Evolutionary conservation across 2,888 invertebrate species (phyloP), one percentile per base, ranked within the genome.

Genomic region (Gasteruption jaculator): DNA sequence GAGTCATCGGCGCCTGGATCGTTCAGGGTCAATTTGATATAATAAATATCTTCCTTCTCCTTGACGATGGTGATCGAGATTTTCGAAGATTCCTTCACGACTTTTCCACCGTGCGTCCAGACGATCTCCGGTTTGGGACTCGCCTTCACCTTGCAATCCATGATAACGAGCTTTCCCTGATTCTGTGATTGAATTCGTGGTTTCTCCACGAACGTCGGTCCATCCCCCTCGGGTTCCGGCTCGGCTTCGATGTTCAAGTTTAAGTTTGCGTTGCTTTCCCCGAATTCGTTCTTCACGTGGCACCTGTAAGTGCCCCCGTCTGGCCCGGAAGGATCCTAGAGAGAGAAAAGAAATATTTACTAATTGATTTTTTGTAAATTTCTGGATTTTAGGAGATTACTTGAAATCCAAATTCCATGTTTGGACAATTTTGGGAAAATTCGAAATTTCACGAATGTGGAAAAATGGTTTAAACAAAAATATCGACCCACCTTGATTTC

Each of bases 221-320:
- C 91, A 65, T 91, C 89, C 33, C 91, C 91, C 74, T 91, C 89
- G 1, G 86, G 88, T 74, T 91, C 91, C n/a, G 90, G 85, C 73
- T 90, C 90, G 60, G 96, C 93, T 78, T 95, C 94, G 70, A 97
- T 94, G 71, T 97, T 96, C 43, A 97, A 77, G 64, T 95, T 94
- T 38, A 97, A 79, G 72, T 95, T 95, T 48, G 95, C 94, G 71
- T 94, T 95, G 60, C 92, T 91, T 76, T 96, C 96, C 48, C 97
- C 97, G 68, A 83, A 91, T 73, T 93, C 91, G 71, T 95, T 97
- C 74, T 86, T 86, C 46, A 94, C 91, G 71, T 93, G 89, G 74
- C 96, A 95, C 68, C 93, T 86, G 71, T 91, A 92, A 25, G 86
- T 82, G 26, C 91, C 91, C 46, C 89, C 89, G 65, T 92, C 91